Evolutionary conservation across 1,140 invertebrate genomes (phyloP), one percentile per base, ranked within the genome.

Genomic region (Aphelinus certus): DNA sequence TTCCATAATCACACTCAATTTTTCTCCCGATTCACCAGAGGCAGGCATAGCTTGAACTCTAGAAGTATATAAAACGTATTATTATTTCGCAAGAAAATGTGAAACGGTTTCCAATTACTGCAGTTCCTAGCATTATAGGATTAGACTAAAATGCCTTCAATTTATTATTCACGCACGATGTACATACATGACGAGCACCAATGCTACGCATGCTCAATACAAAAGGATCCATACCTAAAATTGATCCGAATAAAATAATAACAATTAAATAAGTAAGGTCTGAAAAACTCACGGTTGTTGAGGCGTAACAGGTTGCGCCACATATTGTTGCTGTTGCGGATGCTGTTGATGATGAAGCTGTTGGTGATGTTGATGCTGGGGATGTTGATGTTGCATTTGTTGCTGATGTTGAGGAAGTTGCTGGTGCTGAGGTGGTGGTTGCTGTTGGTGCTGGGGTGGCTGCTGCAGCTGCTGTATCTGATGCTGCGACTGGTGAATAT

Each of bases 1-100:
- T 73, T 87, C 85, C 77, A 86, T 78, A 71, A 87, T 87, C 7
- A 86, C 80, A 47, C 84, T 86, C 60, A 87, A 78, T 76, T 87
- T 87, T n/a, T 85, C 84, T 5, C 81, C 79, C 7, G 75, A 58
- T 67, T 85, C 83, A 60, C 7, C 43, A n/a, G 7, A 62, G 56
- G 61, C 70, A 7, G 71, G 78, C 56, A 63, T 53, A 6, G 78
- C 68, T 70, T 80, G 56, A 57, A 69, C 68, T 9, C 82, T 83
- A 55, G 68, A 75, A 62, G 7, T 61, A 68, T 46, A n/a, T 42
- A 53, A 53, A 53, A 53, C 51, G 9, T 53, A 53, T 9, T 4
- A 6, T 4, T 53, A 53, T 53, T 9, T 53, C 9, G 9, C 51
- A 53, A 53, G 4, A 53, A 53, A 9, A 6, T 53, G 26, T 0